Percentiles rank a stretch among this genome's conserved stretches.
Conservation (phyloP, 2,113 vertebrate genomes). For the Aythya baeri region DNA sequence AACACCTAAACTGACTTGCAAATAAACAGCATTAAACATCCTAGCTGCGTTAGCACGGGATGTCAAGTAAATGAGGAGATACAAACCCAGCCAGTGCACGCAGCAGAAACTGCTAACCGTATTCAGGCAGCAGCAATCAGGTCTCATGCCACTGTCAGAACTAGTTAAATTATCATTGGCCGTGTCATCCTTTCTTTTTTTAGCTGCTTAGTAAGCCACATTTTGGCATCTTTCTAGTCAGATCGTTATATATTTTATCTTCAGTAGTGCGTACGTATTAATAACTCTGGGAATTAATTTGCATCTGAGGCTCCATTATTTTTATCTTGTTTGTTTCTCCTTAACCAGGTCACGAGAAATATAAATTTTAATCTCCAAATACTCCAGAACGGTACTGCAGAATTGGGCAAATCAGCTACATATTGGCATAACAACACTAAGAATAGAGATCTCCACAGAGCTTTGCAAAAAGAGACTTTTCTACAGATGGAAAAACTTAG, state of each 20-base stretch:
- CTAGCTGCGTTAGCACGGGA: background rate
- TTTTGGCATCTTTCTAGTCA: constrained; percentile 26
- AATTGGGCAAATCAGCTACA: constrained; percentile 41
- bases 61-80: background rate
- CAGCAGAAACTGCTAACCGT: background rate
- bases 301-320: constrained; percentile 41
- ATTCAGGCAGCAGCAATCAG: constrained; percentile 49
- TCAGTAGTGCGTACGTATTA: constrained; percentile 11
- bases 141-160: background rate
- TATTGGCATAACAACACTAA: constrained; percentile 33
- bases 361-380: constrained; percentile 17
- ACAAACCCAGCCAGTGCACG: background rate
- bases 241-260: constrained; percentile 18
- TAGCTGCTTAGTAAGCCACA: background rate
- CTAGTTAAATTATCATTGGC: constrained; percentile 35
- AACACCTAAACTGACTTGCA: background rate
- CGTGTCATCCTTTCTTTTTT: constrained; percentile 11
- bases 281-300: constrained; percentile 46
- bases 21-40: background rate
- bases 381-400: background rate
- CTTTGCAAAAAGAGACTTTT: constrained; percentile 29
- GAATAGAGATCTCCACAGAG: constrained; percentile 21
- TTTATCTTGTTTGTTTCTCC: constrained; percentile 59
- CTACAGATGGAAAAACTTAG: constrained; percentile 59
- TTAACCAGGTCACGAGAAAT: constrained; percentile 39